These are phyloP conservation scores for Nothura maculosa DNA, from an alignment of 2,797 vertebrate species.

Conservation along the genomic window DNA sequence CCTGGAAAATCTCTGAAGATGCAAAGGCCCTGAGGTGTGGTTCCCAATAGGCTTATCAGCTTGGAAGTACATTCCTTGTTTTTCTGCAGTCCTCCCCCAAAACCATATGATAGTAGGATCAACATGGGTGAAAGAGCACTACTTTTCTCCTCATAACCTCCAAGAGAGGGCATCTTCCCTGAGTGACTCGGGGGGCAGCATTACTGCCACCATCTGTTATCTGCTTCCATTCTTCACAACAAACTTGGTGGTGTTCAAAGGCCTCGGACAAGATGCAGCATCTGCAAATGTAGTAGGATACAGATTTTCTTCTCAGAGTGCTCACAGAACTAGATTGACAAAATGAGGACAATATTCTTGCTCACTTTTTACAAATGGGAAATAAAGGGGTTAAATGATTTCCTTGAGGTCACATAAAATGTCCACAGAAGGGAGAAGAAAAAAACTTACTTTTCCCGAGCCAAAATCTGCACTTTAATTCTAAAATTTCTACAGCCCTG, in stretches of 20 bases:
- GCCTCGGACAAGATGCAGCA: not conserved
- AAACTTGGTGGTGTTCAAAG: accelerated
- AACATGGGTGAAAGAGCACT: conserved; percentile 53
- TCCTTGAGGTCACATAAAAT: not conserved
- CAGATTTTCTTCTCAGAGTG: not conserved
- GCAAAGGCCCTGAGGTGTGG: not conserved
- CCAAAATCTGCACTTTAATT: not conserved
- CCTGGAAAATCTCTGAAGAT: not conserved
- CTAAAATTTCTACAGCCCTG: not conserved
- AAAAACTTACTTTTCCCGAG: not conserved
- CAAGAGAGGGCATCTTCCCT: not conserved
- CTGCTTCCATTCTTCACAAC: not conserved
- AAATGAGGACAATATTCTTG: not conserved
- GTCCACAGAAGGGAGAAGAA: not conserved
- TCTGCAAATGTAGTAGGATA: not conserved
- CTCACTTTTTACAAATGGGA: not conserved
- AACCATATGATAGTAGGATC: conserved; percentile 55
- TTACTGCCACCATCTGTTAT: conserved; percentile 52
- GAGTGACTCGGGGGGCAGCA: not conserved
- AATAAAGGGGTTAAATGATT: not conserved
- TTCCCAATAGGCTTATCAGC: not conserved
- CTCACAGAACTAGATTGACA: not conserved
- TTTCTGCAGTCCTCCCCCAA: conserved; percentile 9
- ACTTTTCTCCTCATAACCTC: conserved; percentile 54
- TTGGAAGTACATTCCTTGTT: not conserved